These are phyloP conservation scores for Oreochromis tanganicae DNA, from an alignment of 2,113 vertebrate species.

Conservation along the genomic window DNA sequence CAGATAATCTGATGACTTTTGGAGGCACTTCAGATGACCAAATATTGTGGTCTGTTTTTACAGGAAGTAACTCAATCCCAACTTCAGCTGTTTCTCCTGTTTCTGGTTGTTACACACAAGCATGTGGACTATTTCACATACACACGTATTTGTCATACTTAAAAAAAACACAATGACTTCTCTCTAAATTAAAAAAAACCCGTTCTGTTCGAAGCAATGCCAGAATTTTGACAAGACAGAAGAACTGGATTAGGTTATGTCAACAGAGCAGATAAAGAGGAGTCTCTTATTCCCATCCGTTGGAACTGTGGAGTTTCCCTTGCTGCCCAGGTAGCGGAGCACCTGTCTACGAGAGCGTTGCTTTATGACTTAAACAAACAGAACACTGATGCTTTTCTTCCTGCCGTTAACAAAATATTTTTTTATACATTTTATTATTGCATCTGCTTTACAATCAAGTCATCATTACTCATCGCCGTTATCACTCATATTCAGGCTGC, in stretches of 20 bases:
- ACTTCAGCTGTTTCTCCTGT: not conserved
- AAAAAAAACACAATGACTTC: not conserved
- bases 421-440: not conserved
- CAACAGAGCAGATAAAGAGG: not conserved
- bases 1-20: conserved; percentile 15
- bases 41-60: conserved; percentile 43
- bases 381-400: not conserved
- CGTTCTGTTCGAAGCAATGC: not conserved
- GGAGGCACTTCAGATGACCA: conserved; percentile 48
- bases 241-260: not conserved
- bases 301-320: conserved; percentile 36
- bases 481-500: conserved; percentile 5
- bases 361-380: conserved; percentile 31
- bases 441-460: not conserved
- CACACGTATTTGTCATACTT: not conserved
- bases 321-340: not conserved
- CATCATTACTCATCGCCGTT: not conserved
- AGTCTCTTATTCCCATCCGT: not conserved
- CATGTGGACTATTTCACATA: not conserved
- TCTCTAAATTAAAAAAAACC: not conserved
- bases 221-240: not conserved
- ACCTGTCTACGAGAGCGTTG: conserved; percentile 25
- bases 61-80: conserved; percentile 20
- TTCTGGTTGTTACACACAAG: not conserved
- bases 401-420: not conserved